These are phyloP conservation scores for Clostera curtula DNA, from an alignment of 2,888 invertebrate species.

Conservation along the genomic window DNA sequence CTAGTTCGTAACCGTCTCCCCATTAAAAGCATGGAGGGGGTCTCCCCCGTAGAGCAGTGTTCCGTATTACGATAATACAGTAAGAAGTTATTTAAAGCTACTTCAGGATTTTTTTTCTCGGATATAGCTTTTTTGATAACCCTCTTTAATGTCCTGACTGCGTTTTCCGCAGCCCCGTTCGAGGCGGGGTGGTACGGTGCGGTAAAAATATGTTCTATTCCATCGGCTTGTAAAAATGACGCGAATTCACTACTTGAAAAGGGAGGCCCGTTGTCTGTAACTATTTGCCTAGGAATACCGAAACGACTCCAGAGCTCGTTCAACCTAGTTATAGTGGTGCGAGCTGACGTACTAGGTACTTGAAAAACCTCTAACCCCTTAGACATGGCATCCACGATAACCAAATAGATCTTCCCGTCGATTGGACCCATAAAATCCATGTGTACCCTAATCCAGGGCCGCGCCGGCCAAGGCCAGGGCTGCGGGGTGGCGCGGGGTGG, in stretches of 20 bases:
- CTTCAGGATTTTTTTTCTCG: too few species aligned
- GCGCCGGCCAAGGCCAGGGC: too few species aligned
- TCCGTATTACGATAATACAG: too few species aligned
- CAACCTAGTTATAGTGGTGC: not conserved
- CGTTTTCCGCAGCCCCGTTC: conserved; percentile 17
- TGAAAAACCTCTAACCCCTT: conserved; percentile 15
- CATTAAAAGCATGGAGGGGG: too few species aligned
- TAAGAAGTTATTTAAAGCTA: too few species aligned
- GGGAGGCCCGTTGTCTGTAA: conserved; percentile 16
- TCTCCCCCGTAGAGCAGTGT: too few species aligned
- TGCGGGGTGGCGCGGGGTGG: conserved; percentile 8
- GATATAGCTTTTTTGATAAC: conserved; percentile 17
- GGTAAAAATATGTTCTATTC: conserved; percentile 13
- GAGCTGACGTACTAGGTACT: conserved; percentile 8
- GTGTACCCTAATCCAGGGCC: too few species aligned
- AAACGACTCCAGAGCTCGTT: conserved; percentile 4
- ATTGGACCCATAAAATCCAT: conserved; percentile 4
- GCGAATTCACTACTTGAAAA: conserved; percentile 10
- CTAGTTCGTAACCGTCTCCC: too few species aligned
- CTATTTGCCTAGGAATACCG: conserved; percentile 13
- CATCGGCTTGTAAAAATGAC: conserved; percentile 9
- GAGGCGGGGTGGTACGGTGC: conserved; percentile 17
- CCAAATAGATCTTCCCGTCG: conserved; percentile 7
- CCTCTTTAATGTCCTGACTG: conserved; percentile 9
- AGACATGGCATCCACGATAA: conserved; percentile 11